A percentile compares a stretch with the other conserved stretches of the same genome.
These are phyloP conservation scores for Poicephalus meyeri DNA, from an alignment of 2,113 vertebrate genomes.

Conservation along the genomic window DNA sequence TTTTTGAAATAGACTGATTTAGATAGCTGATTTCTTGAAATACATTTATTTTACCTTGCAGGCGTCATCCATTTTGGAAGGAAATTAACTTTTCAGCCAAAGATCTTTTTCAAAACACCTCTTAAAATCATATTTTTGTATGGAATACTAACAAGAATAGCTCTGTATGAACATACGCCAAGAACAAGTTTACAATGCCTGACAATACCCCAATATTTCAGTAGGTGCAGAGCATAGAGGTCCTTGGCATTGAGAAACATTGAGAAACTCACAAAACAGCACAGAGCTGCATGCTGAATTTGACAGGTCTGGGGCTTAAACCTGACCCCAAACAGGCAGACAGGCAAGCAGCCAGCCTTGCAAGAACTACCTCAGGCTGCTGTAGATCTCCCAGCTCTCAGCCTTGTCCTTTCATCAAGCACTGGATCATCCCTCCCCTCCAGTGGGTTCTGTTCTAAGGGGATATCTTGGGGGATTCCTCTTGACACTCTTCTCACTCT, in stretches of 20 bases:
- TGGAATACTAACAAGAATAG: background rate
- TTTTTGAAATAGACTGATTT: slow-evolving; percentile 45
- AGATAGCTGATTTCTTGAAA: slow-evolving; percentile 31
- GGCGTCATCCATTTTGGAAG: slow-evolving; percentile 41
- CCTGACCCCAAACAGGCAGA: background rate
- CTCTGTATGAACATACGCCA: background rate
- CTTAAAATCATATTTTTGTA: slow-evolving; percentile 34
- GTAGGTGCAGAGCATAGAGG: background rate
- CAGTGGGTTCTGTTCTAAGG: background rate
- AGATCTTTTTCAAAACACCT: slow-evolving; percentile 48
- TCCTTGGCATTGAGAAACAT: background rate
- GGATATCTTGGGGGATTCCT: background rate
- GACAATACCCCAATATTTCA: slow-evolving; percentile 39
- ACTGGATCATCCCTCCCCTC: background rate
- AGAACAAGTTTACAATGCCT: slow-evolving; percentile 1
- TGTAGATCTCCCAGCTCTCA: background rate
- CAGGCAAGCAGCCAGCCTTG: slow-evolving; percentile 14
- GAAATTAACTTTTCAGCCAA: slow-evolving; percentile 63
- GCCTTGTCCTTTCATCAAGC: background rate
- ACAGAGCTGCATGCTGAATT: background rate
- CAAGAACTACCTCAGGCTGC: background rate
- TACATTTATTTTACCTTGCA: slow-evolving; percentile 34
- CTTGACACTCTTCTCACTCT: background rate
- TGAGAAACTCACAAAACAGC: background rate
- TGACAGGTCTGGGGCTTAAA: background rate